These are phyloP conservation scores for Sarcophaga subvicina DNA, from an alignment of 2,888 invertebrate genomes.

Conservation along the genomic window DNA sequence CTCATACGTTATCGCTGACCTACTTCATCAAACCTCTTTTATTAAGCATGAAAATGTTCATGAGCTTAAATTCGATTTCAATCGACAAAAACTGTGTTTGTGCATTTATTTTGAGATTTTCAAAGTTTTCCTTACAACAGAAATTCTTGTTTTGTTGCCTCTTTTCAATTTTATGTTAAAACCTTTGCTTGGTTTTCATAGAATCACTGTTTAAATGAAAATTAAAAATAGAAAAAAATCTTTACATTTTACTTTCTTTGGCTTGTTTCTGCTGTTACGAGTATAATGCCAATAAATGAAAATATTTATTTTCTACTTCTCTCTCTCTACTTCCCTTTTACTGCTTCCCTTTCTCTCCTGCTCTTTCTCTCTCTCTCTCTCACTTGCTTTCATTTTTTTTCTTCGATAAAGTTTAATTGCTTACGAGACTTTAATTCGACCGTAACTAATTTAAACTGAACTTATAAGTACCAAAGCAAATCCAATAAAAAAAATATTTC, in stretches of 20 bases:
- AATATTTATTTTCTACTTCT: conserved; percentile 16
- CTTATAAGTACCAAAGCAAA: not conserved
- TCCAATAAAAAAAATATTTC: not conserved
- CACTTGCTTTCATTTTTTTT: not conserved
- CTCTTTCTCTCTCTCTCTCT: no score
- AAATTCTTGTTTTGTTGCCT: no score
- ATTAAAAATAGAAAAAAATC: conserved; percentile 14
- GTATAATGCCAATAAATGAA: conserved; percentile 28
- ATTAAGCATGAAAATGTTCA: no score
- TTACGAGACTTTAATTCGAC: conserved; percentile 59
- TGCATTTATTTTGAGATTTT: no score
- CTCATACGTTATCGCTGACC: no score
- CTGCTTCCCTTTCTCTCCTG: rapidly evolving
- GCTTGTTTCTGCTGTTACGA: not conserved
- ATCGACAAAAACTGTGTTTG: no score
- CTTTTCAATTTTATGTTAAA: no score
- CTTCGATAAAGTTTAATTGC: conserved; percentile 60
- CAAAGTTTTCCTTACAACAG: no score
- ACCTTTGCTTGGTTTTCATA: not conserved
- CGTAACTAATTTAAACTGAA: conserved; percentile 57
- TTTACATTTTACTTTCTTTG: not conserved
- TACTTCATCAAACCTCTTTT: no score
- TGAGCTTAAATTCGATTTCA: no score
- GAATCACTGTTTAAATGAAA: not conserved
- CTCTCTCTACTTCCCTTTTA: not conserved